These are phyloP conservation scores for Drosophila tsacasi DNA, from an alignment of 1,140 invertebrate species.

Conservation along the genomic window DNA sequence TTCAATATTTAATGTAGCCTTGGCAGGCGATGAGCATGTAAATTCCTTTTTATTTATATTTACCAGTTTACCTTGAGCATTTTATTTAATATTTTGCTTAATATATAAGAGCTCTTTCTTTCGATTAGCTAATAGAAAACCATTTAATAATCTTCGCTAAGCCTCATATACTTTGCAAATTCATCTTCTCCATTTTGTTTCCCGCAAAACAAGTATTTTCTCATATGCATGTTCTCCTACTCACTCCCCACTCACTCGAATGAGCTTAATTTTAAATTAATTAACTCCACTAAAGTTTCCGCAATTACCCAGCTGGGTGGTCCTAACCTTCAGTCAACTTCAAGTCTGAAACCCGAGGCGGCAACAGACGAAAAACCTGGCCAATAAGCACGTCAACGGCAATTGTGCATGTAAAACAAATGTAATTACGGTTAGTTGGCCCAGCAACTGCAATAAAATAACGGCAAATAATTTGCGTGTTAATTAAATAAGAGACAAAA, in stretches of 20 bases:
- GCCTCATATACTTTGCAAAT: not conserved
- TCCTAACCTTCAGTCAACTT: constrained; percentile 64
- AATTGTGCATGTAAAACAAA: constrained; percentile 75
- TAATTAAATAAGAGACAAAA: constrained; percentile 71
- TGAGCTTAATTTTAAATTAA: constrained; percentile 60
- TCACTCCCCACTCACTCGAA: not conserved
- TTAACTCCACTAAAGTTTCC: constrained; percentile 49
- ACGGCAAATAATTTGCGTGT: constrained; percentile 65
- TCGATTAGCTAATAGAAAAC: not conserved
- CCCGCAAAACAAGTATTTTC: constrained; percentile 14
- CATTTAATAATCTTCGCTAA: not conserved
- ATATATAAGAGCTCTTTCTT: not conserved
- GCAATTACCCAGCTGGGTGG: constrained; percentile 64
- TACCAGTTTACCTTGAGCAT: not conserved
- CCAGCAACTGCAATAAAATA: constrained; percentile 48
- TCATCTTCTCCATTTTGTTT: not conserved
- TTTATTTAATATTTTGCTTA: not conserved
- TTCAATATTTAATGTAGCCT: constrained; percentile 16
- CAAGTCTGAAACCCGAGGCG: constrained; percentile 25
- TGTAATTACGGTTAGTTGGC: constrained; percentile 60
- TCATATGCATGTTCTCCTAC: not conserved
- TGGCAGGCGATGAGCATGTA: not conserved
- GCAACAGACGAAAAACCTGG: constrained; percentile 32
- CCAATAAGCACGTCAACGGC: constrained; percentile 65
- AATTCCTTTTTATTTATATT: not conserved